A percentile compares a stretch with the other conserved stretches of the same genome.
Conservation (phyloP, 2,888 invertebrate species). For the Drosophila maculinotata region DNA sequence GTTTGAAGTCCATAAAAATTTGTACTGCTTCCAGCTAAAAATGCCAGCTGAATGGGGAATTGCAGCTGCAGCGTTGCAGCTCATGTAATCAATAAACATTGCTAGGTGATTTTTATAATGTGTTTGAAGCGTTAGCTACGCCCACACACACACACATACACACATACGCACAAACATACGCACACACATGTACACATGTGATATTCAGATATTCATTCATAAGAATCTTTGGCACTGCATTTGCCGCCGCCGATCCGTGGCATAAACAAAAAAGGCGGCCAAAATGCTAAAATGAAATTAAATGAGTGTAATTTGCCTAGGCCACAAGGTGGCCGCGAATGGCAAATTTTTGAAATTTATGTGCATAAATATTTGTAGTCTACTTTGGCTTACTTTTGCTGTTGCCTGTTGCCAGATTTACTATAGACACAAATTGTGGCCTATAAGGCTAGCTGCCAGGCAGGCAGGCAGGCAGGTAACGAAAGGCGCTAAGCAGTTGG, state of each 20-base stretch:
- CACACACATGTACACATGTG: constrained; percentile 1
- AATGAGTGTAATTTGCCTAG: constrained; percentile 48
- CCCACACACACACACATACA: constrained; percentile 6
- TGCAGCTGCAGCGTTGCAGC: constrained; percentile 8
- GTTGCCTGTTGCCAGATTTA: constrained; percentile 11
- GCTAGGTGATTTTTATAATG: constrained; percentile 49
- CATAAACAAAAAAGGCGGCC: constrained; percentile 53
- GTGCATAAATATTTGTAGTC: constrained; percentile 62
- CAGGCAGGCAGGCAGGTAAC: constrained; percentile 18
- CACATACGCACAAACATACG: neutral
- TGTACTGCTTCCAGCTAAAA: constrained; percentile 20
- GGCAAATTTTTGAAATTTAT: constrained; percentile 48
- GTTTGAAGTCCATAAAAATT: constrained; percentile 24
- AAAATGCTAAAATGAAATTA: constrained; percentile 38
- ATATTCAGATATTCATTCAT: constrained; percentile 61
- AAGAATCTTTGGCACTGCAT: constrained; percentile 21
- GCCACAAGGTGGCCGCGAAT: constrained; percentile 39
- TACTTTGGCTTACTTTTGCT: constrained; percentile 37
- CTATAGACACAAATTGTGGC: constrained; percentile 6
- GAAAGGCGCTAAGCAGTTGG: constrained; percentile 30
- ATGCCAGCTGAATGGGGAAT: constrained; percentile 1
- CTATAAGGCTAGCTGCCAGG: constrained; percentile 16
- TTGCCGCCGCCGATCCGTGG: constrained; percentile 44
- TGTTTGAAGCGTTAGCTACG: constrained; percentile 44
- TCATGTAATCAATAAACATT: constrained; percentile 60